A percentile compares a stretch with the other conserved stretches of the same genome.
Evolutionary conservation across 2,113 vertebrate species (phyloP).

Genomic region (Halcyon senegalensis): DNA sequence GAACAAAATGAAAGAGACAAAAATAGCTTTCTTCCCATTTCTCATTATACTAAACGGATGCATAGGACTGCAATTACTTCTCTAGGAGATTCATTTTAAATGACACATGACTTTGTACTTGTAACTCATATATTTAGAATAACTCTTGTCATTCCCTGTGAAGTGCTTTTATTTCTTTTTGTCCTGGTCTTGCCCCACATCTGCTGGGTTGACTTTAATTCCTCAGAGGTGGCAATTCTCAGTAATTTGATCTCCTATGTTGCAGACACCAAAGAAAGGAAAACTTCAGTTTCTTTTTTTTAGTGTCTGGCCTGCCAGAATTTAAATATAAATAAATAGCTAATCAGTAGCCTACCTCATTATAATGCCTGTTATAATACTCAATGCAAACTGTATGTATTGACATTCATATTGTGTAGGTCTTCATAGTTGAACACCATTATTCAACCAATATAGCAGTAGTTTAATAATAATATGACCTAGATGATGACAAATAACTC

Average conservation of each 20-base stretch:
- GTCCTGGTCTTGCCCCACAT: background rate
- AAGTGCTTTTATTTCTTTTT: background rate
- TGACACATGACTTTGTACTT: background rate
- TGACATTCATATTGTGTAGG: background rate
- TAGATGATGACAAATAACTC: background rate
- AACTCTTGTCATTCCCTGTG: background rate
- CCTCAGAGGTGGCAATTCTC: background rate
- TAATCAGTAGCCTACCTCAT: background rate
- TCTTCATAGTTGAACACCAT: background rate
- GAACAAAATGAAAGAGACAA: background rate
- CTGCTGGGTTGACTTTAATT: background rate
- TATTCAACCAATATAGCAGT: background rate
- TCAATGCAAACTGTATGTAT: background rate
- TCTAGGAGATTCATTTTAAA: background rate
- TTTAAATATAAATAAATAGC: background rate
- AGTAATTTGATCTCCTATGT: rapidly evolving
- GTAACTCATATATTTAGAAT: background rate
- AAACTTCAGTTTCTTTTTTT: background rate
- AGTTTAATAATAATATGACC: background rate
- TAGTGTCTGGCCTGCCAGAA: background rate
- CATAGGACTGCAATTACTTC: background rate
- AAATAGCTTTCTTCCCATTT: background rate
- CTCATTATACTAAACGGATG: background rate
- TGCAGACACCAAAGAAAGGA: background rate
- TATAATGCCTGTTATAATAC: background rate